A percentile compares a stretch with the other conserved stretches of the same genome.
Conservation (phyloP, 2,113 vertebrate genomes). For the Morone saxatilis region DNA sequence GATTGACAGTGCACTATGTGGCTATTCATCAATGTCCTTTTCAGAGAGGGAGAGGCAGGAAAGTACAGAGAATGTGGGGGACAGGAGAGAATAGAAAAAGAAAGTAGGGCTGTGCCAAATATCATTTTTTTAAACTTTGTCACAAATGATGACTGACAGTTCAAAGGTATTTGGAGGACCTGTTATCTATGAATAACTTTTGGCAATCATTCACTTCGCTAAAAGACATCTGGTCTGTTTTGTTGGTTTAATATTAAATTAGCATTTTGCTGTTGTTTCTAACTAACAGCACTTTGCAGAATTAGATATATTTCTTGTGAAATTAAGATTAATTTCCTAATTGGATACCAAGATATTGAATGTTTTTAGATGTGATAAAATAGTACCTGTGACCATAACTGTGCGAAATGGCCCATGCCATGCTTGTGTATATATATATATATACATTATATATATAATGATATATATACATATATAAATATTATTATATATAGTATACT, state of each 20-base stretch:
- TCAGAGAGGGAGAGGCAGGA: conserved; percentile 45
- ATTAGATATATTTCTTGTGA: conserved; percentile 4
- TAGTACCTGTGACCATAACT: neutral
- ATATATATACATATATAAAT: no score
- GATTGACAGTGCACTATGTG: conserved; percentile 63
- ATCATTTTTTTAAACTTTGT: conserved; percentile 14
- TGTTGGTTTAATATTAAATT: conserved; percentile 7
- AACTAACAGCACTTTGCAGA: conserved; percentile 1
- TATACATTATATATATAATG: no score
- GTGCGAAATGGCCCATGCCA: neutral
- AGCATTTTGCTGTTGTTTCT: neutral
- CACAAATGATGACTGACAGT: conserved; percentile 53
- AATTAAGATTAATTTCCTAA: neutral
- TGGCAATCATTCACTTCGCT: conserved; percentile 21
- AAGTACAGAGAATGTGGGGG: conserved; percentile 21
- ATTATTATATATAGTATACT: no score
- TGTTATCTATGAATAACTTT: conserved; percentile 44
- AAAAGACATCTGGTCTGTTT: conserved; percentile 17
- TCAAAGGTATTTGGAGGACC: conserved; percentile 66
- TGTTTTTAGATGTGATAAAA: neutral
- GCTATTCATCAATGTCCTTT: conserved; percentile 75
- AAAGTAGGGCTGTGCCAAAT: conserved; percentile 33
- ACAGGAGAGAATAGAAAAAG: conserved; percentile 35
- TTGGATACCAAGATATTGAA: neutral
- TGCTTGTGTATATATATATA: no score